phyloP scores from a whole-genome alignment of 2,888 invertebrate genomes.

The Temnothorax ravouxi region DNA sequence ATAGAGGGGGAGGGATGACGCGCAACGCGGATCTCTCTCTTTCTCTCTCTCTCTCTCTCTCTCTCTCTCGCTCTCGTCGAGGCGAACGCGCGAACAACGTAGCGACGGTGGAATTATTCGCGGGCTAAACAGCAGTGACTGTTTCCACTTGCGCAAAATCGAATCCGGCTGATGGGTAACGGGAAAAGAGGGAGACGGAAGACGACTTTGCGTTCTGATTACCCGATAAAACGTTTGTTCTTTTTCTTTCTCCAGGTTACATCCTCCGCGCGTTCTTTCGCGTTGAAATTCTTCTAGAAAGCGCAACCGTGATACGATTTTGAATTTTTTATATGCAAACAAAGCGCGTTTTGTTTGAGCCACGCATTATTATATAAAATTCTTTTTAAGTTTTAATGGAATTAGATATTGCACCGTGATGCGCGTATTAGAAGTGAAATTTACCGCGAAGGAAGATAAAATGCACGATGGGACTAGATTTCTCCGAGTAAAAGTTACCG shows the following conservation, averaged over 20 bases:
- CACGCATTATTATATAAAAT: conserved; percentile 40
- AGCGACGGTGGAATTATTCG: conserved; percentile 16
- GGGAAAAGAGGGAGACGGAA: not conserved
- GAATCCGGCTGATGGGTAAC: not conserved
- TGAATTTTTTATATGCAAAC: conserved; percentile 20
- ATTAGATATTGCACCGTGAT: conserved; percentile 16
- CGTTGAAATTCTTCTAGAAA: not conserved
- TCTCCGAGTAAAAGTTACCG: conserved; percentile 8
- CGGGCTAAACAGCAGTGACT: conserved; percentile 4
- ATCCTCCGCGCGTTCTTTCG: not conserved
- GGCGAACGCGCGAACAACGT: not conserved
- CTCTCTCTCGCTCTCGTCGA: not conserved
- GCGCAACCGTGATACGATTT: not conserved
- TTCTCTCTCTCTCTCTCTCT: not conserved
- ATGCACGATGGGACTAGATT: conserved; percentile 38
- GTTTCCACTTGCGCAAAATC: conserved; percentile 25
- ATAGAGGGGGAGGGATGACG: not conserved
- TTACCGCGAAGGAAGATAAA: conserved; percentile 7
- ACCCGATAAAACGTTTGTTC: not conserved
- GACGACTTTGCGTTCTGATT: not conserved
- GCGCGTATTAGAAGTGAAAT: conserved; percentile 17
- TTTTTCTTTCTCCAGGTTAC: not conserved
- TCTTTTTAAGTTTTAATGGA: conserved; percentile 46
- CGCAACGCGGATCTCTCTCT: not conserved
- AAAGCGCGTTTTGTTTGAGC: not conserved